These are phyloP conservation scores for Danio kyathit DNA, from an alignment of 2,797 vertebrate genomes.

Conservation along the genomic window DNA sequence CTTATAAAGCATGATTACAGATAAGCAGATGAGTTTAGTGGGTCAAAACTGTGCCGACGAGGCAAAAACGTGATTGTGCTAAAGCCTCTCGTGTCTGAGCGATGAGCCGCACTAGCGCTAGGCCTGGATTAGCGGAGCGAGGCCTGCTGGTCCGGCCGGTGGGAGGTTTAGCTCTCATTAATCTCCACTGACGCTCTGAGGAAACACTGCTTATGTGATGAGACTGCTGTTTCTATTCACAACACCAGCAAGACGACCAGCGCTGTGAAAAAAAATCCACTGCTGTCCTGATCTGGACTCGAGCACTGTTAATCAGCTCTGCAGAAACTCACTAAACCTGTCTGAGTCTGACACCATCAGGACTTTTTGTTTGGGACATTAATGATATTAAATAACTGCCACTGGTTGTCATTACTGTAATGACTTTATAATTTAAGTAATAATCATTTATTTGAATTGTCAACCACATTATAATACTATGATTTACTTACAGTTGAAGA, in stretches of 20 bases:
- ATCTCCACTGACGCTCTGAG: conserved; percentile 12
- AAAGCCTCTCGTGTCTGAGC: conserved; percentile 24
- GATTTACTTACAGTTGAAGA: too few species aligned
- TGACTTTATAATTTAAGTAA: background rate
- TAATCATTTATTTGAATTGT: too few species aligned
- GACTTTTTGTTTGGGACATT: background rate
- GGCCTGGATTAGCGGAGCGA: background rate
- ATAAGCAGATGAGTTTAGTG: conserved; percentile 51
- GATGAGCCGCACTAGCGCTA: background rate
- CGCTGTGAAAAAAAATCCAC: background rate
- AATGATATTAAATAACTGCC: background rate
- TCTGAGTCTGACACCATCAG: background rate
- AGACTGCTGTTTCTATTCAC: conserved; percentile 14
- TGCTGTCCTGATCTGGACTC: background rate
- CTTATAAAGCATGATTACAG: conserved; percentile 52
- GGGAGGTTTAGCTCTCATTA: conserved; percentile 3
- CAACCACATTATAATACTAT: too few species aligned
- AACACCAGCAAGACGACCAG: background rate
- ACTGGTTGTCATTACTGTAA: background rate
- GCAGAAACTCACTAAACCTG: background rate
- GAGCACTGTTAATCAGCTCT: too few species aligned
- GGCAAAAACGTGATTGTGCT: conserved; percentile 40
- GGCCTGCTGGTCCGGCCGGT: background rate
- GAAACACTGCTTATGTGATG: conserved; percentile 11
- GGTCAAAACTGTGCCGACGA: conserved; percentile 54